phyloP scores from a whole-genome alignment of 2,113 vertebrate genomes.

The Cavia aperea region DNA sequence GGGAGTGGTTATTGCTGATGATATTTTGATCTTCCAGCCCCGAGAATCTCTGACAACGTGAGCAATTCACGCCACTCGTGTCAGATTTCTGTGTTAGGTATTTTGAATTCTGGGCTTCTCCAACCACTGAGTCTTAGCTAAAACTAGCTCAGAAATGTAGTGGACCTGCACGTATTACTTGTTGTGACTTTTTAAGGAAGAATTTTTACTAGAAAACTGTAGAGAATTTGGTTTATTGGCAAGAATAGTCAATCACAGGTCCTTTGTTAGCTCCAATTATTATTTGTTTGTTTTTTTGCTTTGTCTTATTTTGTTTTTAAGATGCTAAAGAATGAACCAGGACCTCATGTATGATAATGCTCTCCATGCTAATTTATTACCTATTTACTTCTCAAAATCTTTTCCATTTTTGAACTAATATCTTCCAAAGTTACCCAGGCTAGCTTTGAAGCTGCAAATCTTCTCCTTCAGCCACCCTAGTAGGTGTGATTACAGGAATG shows the following conservation, averaged over 20 bases:
- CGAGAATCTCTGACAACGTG: conserved; percentile 9
- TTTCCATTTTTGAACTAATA: not conserved
- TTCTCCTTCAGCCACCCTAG: not conserved
- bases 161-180: not conserved
- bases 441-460: not conserved
- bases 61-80: not conserved
- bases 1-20: not conserved
- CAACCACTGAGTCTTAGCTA: not conserved
- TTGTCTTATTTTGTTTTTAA: not conserved
- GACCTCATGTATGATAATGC: not conserved
- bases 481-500: not conserved
- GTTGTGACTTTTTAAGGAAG: not conserved
- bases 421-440: not conserved
- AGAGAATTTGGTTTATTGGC: not conserved
- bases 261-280: not conserved
- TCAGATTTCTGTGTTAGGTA: not conserved
- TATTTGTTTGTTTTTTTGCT: not conserved
- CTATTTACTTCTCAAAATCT: not conserved
- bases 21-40: not conserved
- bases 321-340: not conserved
- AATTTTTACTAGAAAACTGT: not conserved
- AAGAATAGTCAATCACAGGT: not conserved
- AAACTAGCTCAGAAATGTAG: not conserved
- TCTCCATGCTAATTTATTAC: not conserved
- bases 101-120: conserved; percentile 34